phyloP scores from a whole-genome alignment of 2,888 invertebrate genomes.

The Protonemura montana region DNA sequence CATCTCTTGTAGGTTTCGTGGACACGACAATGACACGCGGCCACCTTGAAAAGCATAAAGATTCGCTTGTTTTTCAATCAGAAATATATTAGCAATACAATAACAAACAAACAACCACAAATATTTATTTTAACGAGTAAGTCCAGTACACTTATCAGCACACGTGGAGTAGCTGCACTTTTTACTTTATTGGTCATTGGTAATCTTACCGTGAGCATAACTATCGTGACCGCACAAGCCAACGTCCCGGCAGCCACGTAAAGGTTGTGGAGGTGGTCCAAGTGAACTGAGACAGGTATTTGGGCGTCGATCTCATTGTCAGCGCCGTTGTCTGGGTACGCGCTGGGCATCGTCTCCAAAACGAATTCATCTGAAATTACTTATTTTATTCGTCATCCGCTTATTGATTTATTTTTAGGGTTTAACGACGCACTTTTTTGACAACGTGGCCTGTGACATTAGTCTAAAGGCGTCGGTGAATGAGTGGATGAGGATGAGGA shows the following conservation, averaged over 20 bases:
- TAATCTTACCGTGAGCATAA: conserved; percentile 70
- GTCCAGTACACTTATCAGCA: background rate
- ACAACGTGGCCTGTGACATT: too few species aligned
- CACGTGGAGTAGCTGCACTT: conserved; percentile 2
- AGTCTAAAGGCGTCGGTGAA: too few species aligned
- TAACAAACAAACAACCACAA: background rate
- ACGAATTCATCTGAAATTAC: conserved; percentile 70
- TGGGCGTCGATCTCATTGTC: conserved; percentile 55
- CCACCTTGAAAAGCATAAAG: conserved; percentile 64
- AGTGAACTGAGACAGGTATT: conserved; percentile 52
- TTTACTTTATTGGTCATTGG: background rate
- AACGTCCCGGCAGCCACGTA: conserved; percentile 82
- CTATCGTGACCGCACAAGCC: conserved; percentile 76
- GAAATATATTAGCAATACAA: background rate
- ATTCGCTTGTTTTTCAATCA: background rate
- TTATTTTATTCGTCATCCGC: background rate
- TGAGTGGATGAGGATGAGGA: too few species aligned
- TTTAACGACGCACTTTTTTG: too few species aligned
- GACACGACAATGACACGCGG: conserved; percentile 80
- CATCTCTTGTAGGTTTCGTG: conserved; percentile 76
- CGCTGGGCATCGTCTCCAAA: conserved; percentile 60
- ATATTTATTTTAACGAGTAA: background rate
- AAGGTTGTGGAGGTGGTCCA: conserved; percentile 75
- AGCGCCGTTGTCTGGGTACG: conserved; percentile 51
- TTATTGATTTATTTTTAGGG: conserved; percentile 43